phyloP scores from a whole-genome alignment of 2,797 vertebrate genomes.

The Dipus sagitta region DNA sequence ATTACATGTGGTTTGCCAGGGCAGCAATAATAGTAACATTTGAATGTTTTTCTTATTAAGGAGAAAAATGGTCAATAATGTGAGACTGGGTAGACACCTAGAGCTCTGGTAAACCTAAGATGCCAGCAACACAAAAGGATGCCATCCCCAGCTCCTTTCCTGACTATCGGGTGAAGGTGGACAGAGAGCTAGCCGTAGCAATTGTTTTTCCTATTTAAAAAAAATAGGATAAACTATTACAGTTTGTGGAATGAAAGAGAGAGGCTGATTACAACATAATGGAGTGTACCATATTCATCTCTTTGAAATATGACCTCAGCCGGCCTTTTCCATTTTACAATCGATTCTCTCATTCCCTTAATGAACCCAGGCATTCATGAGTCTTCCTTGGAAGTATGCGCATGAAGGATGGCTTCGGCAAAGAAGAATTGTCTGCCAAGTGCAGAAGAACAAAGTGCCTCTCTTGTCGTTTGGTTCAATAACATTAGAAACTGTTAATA shows the following conservation, averaged over 20 bases:
- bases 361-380: slow-evolving; percentile 90
- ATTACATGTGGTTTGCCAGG: slow-evolving; percentile 89
- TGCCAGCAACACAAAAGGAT: slow-evolving; percentile 80
- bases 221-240: slow-evolving; percentile 90
- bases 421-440: slow-evolving; percentile 91
- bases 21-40: slow-evolving; percentile 92
- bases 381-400: slow-evolving; percentile 89
- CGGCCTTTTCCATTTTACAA: slow-evolving; percentile 91
- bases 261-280: slow-evolving; percentile 93
- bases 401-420: slow-evolving; percentile 89
- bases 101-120: slow-evolving; percentile 86
- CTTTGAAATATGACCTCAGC: slow-evolving; percentile 92
- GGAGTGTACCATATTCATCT: slow-evolving; percentile 92
- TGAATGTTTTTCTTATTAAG: slow-evolving; percentile 92
- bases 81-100: slow-evolving; percentile 85
- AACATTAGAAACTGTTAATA: slow-evolving; percentile 90
- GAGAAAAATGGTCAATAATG: slow-evolving; percentile 89
- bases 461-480: slow-evolving; percentile 89
- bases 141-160: slow-evolving; percentile 67
- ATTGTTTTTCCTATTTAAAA: slow-evolving; percentile 72
- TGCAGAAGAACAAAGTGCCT: slow-evolving; percentile 90
- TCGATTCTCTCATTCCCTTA: slow-evolving; percentile 92
- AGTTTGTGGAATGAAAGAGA: slow-evolving; percentile 89
- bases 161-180: slow-evolving; percentile 81
- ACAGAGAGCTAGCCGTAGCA: slow-evolving; percentile 70